Base-by-base conservation (phyloP, 2,888 invertebrate genomes). In the Callimorpha dominula region DNA sequence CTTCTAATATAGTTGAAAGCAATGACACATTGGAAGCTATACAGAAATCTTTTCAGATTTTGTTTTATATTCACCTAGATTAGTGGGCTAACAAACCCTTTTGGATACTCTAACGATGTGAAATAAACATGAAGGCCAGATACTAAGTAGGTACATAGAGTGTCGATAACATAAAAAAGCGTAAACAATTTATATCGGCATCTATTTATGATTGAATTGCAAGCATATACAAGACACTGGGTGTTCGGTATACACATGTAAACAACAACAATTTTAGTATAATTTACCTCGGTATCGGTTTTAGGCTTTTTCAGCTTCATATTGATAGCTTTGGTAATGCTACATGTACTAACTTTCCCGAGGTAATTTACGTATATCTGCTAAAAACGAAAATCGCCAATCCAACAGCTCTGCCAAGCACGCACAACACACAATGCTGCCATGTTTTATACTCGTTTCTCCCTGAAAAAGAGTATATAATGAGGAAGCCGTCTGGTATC, bases 231-330 rank as follows among this genome's bases (percentile, higher is more conserved):
- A 63, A 42, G 8, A 17, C 8, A 42, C 9, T 43, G 15, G 9
- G 12, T 42, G 17, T 67, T 42, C n/a, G 14, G 42, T 57, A 9
- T 57, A 57, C 1, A 54, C n/a, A 70, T 60, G 74, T 81, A 83
- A 80, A 78, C 72, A 80, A 77, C 12, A 70, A 4, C 8, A 66
- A 71, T 72, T 43, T 75, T 74, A 43, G 40, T 0, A 3, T 49
- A 68, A 8, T 46, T 78, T 83, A 92, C 93, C 89, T 94, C 94
- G 14, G 85, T 72, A 77, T 94, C 94, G 0, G 87, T 75, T 88
- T 94, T 94, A 4, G 87, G 81, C 81, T 94, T 94, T 82, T 94
- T 94, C 42, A 93, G 79, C 82, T 94, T 94, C 94, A 94, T 94
- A 4, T 43, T 74, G 17, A 20, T 42, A 31, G 20, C n/a, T 20